Conservation (phyloP, 35 echinoderm and acorn worm genomes). For the Antedon bifida region DNA sequence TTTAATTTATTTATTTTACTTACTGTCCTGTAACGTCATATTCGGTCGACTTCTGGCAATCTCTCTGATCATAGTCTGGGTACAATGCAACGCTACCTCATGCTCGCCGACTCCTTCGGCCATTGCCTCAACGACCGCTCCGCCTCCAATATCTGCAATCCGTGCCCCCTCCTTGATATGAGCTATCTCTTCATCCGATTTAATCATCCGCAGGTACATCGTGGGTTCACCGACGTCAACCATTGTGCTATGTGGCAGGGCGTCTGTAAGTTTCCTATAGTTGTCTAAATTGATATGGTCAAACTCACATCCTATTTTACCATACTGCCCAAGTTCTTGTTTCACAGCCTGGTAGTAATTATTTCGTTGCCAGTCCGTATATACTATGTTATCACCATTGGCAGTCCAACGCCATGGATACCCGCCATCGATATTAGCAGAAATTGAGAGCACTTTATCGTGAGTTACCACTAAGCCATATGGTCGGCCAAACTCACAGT, state of each 20-base stretch:
- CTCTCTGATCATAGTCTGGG: conserved; percentile 60
- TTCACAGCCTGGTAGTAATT: conserved; percentile 71
- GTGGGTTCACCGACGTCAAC: conserved; percentile 70
- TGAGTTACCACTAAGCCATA: conserved; percentile 71
- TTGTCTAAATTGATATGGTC: conserved; percentile 68
- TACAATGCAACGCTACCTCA: conserved; percentile 47
- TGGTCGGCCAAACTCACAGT: conserved; percentile 61
- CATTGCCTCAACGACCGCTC: conserved; percentile 52
- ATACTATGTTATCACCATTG: conserved; percentile 51
- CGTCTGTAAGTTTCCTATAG: conserved; percentile 41
- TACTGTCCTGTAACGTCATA: conserved; percentile 73
- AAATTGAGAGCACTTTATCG: conserved; percentile 61
- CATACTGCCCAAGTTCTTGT: conserved; percentile 25
- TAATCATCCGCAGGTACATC: conserved; percentile 67
- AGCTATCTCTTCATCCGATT: conserved; percentile 79
- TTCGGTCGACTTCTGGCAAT: conserved; percentile 66
- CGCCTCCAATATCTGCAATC: conserved; percentile 62
- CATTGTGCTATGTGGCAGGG: conserved; percentile 28
- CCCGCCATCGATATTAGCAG: conserved; percentile 61
- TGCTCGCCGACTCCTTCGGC: conserved; percentile 59
- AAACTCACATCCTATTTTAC: conserved; percentile 75
- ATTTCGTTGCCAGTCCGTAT: conserved; percentile 81
- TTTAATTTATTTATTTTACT: no score
- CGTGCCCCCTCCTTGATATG: conserved; percentile 67
- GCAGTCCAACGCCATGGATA: conserved; percentile 61